Base-by-base conservation (phyloP, 2,888 invertebrate species). In the Euplagia quadripunctaria region DNA sequence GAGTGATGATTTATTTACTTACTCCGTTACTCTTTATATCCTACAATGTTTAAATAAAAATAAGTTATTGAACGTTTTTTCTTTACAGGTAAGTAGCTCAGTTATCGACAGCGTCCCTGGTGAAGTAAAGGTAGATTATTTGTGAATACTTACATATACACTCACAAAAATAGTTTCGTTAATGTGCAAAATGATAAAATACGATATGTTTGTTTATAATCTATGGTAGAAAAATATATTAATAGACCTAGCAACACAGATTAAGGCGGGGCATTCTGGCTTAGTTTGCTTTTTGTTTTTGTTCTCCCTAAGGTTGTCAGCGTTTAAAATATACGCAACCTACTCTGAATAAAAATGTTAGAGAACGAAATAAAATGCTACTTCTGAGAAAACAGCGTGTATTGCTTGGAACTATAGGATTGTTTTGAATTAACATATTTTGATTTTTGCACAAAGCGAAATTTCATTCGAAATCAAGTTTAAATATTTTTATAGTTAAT, bases 271-370 rank as follows among this genome's bases (percentile, higher is more conserved):
- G 76, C 72, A 77, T 85, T 85, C 77, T 67, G 72, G 78, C 82
- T 78, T 82, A 81, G 75, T 66, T 78, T 80, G 80, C 80, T 78
- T 79, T 81, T 79, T 83, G 79, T 79, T 80, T 82, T 71, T 68
- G 76, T 81, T 78, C 80, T 80, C 84, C 82, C 86, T 68, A 76
- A 79, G 86, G 82, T 79, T 84, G 80, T 75, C 80, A 79, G 77
- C 65, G 72, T 75, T 49, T 65, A 76, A 79, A 84, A 84, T 83
- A 77, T 78, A 74, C 72, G 70, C 76, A 76, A 76, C 75, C 74
- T 70, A 77, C 72, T 65, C 58, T 49, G 64, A 61, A 72, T 76
- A 70, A 73, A 72, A 71, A 70, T 72, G 61, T 71, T 43, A 55
- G 43, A 68, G 64, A 61, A 66, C 55, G 70, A 79, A 74, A 79